Percentiles rank a stretch among this genome's conserved stretches.
Evolutionary conservation across 2,113 vertebrate species (phyloP).

Genomic region (Dryoscopus gambensis): DNA sequence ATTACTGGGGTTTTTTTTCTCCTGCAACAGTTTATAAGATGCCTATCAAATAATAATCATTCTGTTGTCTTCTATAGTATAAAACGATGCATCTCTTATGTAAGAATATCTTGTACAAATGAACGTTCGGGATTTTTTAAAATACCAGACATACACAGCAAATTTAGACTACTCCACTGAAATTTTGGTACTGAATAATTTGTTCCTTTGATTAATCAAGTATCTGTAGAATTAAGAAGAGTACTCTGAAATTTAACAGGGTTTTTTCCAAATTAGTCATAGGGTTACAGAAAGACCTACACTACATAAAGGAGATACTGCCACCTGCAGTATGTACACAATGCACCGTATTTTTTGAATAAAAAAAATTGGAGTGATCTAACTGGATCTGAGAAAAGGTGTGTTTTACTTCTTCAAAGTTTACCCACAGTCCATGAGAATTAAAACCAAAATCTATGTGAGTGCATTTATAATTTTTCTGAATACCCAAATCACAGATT

Average conservation of each 20-base stretch:
- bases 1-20: neutral
- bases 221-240: slow-evolving; percentile 30
- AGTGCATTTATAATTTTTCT: neutral
- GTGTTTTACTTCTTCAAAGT: neutral
- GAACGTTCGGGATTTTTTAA: neutral
- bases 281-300: neutral
- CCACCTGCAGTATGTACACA: slow-evolving; percentile 39
- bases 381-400: slow-evolving; percentile 11
- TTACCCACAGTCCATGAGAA: neutral
- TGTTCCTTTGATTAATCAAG: neutral
- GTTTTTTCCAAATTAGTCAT: neutral
- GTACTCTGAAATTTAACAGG: neutral
- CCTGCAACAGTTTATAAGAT: slow-evolving; percentile 21
- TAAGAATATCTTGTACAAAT: neutral
- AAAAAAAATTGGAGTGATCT: neutral
- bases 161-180: neutral
- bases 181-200: neutral
- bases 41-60: slow-evolving; percentile 1
- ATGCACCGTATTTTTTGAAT: neutral
- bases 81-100: neutral
- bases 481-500: slow-evolving; percentile 8
- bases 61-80: neutral
- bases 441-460: neutral
- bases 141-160: neutral
- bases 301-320: slow-evolving; percentile 37